phyloP scores from a whole-genome alignment of 2,113 vertebrate genomes.

The Chaenocephalus aceratus region DNA sequence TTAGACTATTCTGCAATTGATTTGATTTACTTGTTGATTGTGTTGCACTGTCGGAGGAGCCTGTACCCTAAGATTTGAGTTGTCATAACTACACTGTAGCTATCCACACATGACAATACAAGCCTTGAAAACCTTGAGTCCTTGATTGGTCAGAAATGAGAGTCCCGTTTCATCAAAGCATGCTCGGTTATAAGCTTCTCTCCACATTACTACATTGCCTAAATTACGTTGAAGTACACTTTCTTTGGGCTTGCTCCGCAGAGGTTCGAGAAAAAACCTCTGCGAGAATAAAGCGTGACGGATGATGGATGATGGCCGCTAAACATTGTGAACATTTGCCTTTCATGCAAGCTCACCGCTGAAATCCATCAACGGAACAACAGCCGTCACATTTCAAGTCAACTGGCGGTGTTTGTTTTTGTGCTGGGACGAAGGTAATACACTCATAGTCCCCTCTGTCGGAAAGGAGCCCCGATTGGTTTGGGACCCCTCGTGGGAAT shows the following conservation, averaged over 20 bases:
- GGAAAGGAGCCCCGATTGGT: constrained; percentile 42
- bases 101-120: no score
- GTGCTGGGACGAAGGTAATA: constrained; percentile 43
- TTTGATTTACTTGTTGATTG: no score
- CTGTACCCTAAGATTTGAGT: no score
- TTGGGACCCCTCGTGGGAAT: constrained; percentile 63
- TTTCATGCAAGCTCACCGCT: constrained; percentile 19
- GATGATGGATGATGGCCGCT: constrained; percentile 30
- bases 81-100: no score
- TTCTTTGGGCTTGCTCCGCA: constrained; percentile 29
- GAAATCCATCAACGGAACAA: constrained; percentile 58
- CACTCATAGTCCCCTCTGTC: constrained; percentile 42
- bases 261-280: constrained; percentile 47
- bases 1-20: no score
- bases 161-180: constrained; percentile 41
- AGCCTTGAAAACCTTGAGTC: no score
- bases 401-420: constrained; percentile 47
- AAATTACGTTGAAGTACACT: constrained; percentile 48
- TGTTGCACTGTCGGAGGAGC: no score
- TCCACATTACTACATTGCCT: constrained; percentile 56
- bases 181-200: constrained; percentile 15
- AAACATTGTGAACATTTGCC: constrained; percentile 30
- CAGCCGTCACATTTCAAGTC: constrained; percentile 43
- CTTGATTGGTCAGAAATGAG: constrained; percentile 50
- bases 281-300: constrained; percentile 30